Base-by-base conservation (phyloP, 2,888 invertebrate genomes). In the Clistopyga incitator region DNA sequence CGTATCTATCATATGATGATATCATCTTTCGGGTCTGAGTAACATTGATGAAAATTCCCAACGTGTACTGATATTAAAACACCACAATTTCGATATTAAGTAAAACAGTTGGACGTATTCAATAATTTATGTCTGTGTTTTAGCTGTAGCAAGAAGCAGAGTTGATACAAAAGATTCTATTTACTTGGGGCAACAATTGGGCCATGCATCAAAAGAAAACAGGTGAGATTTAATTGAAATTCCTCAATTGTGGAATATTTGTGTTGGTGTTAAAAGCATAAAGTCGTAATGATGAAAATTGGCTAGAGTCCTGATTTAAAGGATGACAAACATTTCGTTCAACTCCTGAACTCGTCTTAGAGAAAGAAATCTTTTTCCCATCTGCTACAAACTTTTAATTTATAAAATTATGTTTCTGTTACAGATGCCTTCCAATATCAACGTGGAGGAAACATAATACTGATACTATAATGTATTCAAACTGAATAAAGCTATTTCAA, bases 271-370 rank as follows among this genome's bases (percentile, higher is more conserved):
- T 67, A 29, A 65, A 45, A 56, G 74, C 52, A 47, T 38, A 6
- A 42, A 68, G 65, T 72, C 56, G 61, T 67, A 71, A 80, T 92
- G 92, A 92, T 92, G 92, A 85, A 85, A 68, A 87, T 87, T 90
- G 92, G 92, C 92, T 92, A 92, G 92, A 92, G 92, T 92, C 90
- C 92, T 92, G 92, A 92, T 82, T 84, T 80, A 84, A 88, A 50
- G 88, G 91, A 92, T 92, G 92, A 92, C 86, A 91, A 86, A 42
- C 68, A 64, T 72, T 87, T 90, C 90, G 89, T 91, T 90, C 88
- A 78, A 23, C 76, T 61, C 52, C 81, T 86, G 82, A 84, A 23
- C 38, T 54, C 74, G 34, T 82, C 52, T 83, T 67, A 23, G 29
- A 38, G 67, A 8, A 34, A 64, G 61, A 47, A 15, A n/a, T 3